These are phyloP conservation scores for Hiodon alosoides DNA, from an alignment of 2,113 vertebrate genomes.

Conservation along the genomic window DNA sequence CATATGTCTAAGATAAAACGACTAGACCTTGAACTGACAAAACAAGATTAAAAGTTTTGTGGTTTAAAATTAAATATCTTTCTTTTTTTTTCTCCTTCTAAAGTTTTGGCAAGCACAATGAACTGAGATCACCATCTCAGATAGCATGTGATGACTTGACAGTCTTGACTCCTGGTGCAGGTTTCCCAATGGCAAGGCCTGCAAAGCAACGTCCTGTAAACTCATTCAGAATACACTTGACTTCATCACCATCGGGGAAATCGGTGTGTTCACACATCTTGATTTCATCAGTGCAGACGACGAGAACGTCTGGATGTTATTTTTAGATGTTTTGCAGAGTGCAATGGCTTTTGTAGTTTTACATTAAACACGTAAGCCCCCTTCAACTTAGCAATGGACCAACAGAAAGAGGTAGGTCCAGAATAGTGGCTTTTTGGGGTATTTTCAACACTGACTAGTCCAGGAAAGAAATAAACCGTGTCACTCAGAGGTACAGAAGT, in stretches of 20 bases:
- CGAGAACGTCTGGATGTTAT: not conserved
- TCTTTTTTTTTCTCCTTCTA: conserved; percentile 1
- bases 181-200: not conserved
- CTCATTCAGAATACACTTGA: not conserved
- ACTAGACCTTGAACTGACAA: conserved; percentile 49
- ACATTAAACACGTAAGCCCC: too few relatives aligned
- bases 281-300: not conserved
- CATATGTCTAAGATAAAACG: conserved; percentile 45
- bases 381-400: too few relatives aligned
- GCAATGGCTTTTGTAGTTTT: not conserved
- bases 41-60: conserved; percentile 24
- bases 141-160: conserved; percentile 57
- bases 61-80: conserved; percentile 12
- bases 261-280: not conserved
- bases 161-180: conserved; percentile 32
- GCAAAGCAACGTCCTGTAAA: not conserved
- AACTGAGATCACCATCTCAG: conserved; percentile 43
- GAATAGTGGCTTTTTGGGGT: too few relatives aligned
- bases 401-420: too few relatives aligned
- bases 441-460: too few relatives aligned
- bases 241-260: not conserved
- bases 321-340: not conserved
- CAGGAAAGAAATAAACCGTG: too few relatives aligned
- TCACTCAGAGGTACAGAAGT: too few relatives aligned
- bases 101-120: conserved; percentile 39